Percentiles rank a stretch among this genome's conserved stretches.
phyloP scores from a whole-genome alignment of 2,113 vertebrate genomes.

The Muntiacus reevesi region DNA sequence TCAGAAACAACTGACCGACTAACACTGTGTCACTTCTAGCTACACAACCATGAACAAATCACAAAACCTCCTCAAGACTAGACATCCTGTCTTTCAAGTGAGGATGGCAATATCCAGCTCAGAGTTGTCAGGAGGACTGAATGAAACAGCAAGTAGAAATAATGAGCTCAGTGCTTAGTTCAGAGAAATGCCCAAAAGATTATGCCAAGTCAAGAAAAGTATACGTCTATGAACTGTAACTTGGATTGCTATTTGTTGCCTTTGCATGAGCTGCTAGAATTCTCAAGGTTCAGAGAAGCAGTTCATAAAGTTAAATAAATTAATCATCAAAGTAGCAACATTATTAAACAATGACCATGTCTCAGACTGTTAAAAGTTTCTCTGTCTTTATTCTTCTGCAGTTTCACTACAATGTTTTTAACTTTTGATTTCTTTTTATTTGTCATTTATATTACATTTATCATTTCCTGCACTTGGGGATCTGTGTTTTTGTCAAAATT shows the following conservation, averaged over 20 bases:
- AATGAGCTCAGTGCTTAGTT: not conserved
- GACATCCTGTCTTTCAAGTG: not conserved
- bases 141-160: not conserved
- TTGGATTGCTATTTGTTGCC: not conserved
- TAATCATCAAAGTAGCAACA: not conserved
- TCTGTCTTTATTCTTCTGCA: not conserved
- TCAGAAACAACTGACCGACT: not conserved
- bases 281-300: not conserved
- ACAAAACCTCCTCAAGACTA: not conserved
- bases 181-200: not conserved
- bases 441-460: not conserved
- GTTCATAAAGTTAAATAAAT: not conserved
- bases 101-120: not conserved
- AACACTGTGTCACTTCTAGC: not conserved
- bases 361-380: not conserved
- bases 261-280: not conserved
- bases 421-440: not conserved
- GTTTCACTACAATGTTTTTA: not conserved
- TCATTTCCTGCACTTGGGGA: not conserved
- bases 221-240: fast-evolving
- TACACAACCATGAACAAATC: not conserved
- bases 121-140: not conserved
- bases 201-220: not conserved
- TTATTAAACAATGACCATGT: not conserved
- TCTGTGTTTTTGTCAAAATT: not conserved